Percentiles rank a stretch among this genome's conserved stretches.
These are phyloP conservation scores for Nothobranchius furzeri DNA, from an alignment of 2,113 vertebrate species.

Conservation along the genomic window DNA sequence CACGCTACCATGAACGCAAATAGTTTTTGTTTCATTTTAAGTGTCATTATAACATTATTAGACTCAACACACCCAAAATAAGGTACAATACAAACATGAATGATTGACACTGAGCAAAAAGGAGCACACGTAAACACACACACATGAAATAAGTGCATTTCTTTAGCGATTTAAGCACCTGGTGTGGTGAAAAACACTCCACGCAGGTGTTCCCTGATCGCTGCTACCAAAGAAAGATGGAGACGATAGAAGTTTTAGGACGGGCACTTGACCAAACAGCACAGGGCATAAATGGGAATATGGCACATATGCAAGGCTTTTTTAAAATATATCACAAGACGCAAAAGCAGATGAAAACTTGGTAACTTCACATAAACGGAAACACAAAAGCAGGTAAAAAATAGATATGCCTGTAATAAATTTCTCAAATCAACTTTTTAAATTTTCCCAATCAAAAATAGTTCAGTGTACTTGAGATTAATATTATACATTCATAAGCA, in stretches of 20 bases:
- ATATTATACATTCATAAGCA: constrained; percentile 66
- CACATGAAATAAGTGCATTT: constrained; percentile 5
- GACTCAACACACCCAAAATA: constrained; percentile 20
- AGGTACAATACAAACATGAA: constrained; percentile 25
- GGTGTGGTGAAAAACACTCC: constrained; percentile 26
- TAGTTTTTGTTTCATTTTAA: constrained; percentile 14
- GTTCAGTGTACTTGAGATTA: constrained; percentile 53
- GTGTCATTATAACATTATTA: constrained; percentile 19
- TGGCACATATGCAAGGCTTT: constrained; percentile 59
- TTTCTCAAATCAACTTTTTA: constrained; percentile 48
- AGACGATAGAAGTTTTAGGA: constrained; percentile 50
- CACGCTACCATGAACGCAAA: constrained; percentile 28
- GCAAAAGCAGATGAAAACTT: constrained; percentile 31
- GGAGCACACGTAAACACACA: constrained; percentile 6
- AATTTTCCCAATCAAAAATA: constrained; percentile 71
- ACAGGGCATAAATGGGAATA: constrained; percentile 55
- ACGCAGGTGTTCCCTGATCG: constrained; percentile 68
- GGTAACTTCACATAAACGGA: constrained; percentile 16
- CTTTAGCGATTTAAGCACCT: constrained; percentile 47
- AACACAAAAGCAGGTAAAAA: constrained; percentile 62
- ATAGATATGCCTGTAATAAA: constrained; percentile 64
- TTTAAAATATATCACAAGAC: constrained; percentile 46
- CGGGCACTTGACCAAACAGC: constrained; percentile 37
- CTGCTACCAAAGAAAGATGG: constrained; percentile 58
- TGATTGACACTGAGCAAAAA: constrained; percentile 28